Base-by-base conservation (phyloP, 2,888 invertebrate genomes). In the Leptopilina drosophilae region DNA sequence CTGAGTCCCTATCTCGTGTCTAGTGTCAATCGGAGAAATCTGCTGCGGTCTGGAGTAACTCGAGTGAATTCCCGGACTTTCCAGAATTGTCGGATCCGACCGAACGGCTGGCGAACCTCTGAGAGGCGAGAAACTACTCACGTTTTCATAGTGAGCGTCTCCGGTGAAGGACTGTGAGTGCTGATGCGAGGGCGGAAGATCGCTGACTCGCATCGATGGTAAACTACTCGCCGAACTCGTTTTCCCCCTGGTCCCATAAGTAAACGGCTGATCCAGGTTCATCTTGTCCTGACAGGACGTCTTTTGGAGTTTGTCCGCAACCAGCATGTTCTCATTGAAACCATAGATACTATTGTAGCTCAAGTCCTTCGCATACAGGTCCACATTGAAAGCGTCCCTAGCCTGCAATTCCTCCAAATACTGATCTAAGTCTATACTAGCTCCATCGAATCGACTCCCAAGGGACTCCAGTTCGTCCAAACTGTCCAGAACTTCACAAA, bases 351-450 rank as follows among this genome's bases (percentile, higher is more conserved):
- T 89, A 69, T 90, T 90, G 82, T 90, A 90, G 33, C 89, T 89
- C 7, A 90, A 81, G 53, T 90, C 89, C 66, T 91, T 91, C 15
- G 92, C 86, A 78, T 90, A 93, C 26, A 90, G 81, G 65, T 91
- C 91, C 0, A 91, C 89, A 82, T 92, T 90, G 77, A 84, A 92
- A 62, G 93, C 89, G 82, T 93, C 93, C 77, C 92, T 93, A 2
- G 94, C 93, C 87, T 94, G 94, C 82, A 96, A 92, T 83, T 95
- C 94, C 85, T 94, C 94, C 69, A 96, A 92, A 89, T 95, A 96
- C 82, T 93, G 94, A 89, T 96, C 95, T 76, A 96, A 92, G 87
- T 95, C 95, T n/a, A 94, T 93, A 82, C 93, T 94, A 40, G 93
- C 92, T 62, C 94, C 94, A 84, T 93, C 93, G 77, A 93, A 93